Evolutionary conservation across 2,797 vertebrate species (phyloP), one percentile per base, ranked within the genome.

Genomic region (Fistularia commersonii): DNA sequence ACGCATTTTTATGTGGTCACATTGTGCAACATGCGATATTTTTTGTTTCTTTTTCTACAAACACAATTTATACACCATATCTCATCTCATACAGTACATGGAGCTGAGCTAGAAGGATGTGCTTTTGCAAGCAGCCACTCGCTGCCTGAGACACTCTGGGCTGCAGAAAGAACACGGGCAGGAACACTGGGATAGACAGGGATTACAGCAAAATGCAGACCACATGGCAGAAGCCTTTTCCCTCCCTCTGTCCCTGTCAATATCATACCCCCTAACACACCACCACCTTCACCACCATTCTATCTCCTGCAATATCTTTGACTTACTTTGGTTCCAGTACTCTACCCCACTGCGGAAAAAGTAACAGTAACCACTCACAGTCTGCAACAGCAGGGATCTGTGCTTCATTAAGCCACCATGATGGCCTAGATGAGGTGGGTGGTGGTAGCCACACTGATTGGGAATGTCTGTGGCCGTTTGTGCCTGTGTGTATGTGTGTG

Each of bases 151-250:
- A 80, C 72, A 45, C 46, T 71, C 58, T 49, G 53, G 51, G 41
- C 51, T 55, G 71, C 46, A 34, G 57, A 73, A 50, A 70, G 57
- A 68, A 70, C 57, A 41, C 49, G 76, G 68, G 59, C 74, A 57
- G 67, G 70, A 80, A 82, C 71, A 71, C 67, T 62, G 3, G 65
- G 61, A 79, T 80, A 38, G 72, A 58, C 41, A 64, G 63, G 77
- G 82, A 85, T 82, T 81, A 80, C 49, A 66, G 48, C 38, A 5
- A 85, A 90, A 88, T 82, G 70, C 74, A 79, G 73, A 85, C 79
- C 87, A 89, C 83, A 87, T 89, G 87, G 77, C 63, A 74, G 64
- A 51, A 69, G 70, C 60, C 69, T 76, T 76, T 69, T 64, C 31
- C 64, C 69, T 72, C 46, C 62, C 67, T 76, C 65, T 81, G 76